Conservation (phyloP, 2,113 vertebrate species). For the Burhinus bistriatus region DNA sequence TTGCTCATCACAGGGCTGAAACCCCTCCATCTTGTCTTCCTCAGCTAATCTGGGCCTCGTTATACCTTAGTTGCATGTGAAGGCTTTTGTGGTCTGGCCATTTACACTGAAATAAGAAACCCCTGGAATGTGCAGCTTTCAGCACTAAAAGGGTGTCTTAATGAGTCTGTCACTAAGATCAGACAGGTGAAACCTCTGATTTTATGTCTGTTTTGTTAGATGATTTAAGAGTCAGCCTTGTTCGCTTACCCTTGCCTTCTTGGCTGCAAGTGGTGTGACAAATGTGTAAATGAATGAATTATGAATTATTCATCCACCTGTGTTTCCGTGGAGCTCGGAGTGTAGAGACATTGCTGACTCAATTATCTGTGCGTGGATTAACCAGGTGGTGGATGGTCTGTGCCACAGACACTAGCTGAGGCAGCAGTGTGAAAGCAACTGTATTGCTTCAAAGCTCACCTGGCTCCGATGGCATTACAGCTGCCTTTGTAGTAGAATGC, state of each 20-base stretch:
- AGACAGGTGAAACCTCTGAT: neutral
- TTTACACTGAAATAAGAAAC: neutral
- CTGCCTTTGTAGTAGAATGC: neutral
- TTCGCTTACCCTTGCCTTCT: neutral
- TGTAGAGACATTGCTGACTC: neutral
- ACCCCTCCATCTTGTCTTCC: neutral
- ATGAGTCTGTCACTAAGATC: neutral
- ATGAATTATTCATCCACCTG: neutral
- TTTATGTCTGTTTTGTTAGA: neutral
- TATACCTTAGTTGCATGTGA: rapidly evolving
- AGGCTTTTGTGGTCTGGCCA: neutral
- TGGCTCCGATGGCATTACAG: neutral
- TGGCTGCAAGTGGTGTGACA: neutral
- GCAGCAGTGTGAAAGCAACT: neutral
- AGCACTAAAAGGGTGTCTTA: neutral
- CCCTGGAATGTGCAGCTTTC: neutral
- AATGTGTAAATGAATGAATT: neutral
- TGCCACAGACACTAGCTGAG: neutral
- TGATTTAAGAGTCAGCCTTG: neutral
- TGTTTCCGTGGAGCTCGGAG: rapidly evolving
- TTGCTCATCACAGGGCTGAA: neutral
- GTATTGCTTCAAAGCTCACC: neutral
- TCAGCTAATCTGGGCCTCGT: neutral
- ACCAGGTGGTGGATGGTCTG: neutral
- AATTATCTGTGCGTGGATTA: neutral